These are phyloP conservation scores for Monopterus albus DNA, from an alignment of 2,113 vertebrate genomes.

Conservation along the genomic window DNA sequence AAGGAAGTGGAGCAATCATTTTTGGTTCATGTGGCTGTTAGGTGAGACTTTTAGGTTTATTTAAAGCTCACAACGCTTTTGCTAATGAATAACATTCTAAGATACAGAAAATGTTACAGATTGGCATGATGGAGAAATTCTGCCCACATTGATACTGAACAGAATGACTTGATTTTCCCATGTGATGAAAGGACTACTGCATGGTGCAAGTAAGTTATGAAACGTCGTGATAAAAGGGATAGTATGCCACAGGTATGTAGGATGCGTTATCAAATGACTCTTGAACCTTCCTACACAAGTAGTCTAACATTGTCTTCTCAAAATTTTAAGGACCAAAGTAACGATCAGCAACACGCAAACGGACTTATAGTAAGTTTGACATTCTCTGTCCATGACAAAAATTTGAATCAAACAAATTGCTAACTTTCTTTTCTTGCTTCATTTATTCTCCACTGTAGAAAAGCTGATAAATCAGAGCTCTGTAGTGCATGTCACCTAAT, in stretches of 20 bases:
- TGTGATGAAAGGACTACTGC: conserved; percentile 72
- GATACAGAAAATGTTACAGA: background rate
- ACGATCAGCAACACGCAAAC: conserved; percentile 98
- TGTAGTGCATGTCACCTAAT: conserved; percentile 76
- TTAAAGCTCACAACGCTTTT: background rate
- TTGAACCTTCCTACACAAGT: conserved; percentile 36
- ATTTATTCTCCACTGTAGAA: conserved; percentile 61
- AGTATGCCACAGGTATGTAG: conserved; percentile 21
- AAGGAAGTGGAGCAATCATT: conserved; percentile 54
- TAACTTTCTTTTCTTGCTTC: conserved; percentile 70
- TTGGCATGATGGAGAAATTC: background rate
- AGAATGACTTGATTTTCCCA: conserved; percentile 9
- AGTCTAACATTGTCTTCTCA: conserved; percentile 88
- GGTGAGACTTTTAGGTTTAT: background rate
- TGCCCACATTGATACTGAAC: background rate
- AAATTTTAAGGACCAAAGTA: conserved; percentile 99
- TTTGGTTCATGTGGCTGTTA: conserved; percentile 37
- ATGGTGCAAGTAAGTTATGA: no score
- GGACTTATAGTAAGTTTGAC: conserved; percentile 99
- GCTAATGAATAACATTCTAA: background rate
- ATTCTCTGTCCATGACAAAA: conserved; percentile 79
- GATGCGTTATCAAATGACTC: conserved; percentile 63
- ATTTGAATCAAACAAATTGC: conserved; percentile 54
- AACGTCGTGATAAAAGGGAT: conserved; percentile 15
- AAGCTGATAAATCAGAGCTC: conserved; percentile 44